phyloP scores from a whole-genome alignment of 1,140 invertebrate genomes.

The Meloidogyne floridensis region DNA sequence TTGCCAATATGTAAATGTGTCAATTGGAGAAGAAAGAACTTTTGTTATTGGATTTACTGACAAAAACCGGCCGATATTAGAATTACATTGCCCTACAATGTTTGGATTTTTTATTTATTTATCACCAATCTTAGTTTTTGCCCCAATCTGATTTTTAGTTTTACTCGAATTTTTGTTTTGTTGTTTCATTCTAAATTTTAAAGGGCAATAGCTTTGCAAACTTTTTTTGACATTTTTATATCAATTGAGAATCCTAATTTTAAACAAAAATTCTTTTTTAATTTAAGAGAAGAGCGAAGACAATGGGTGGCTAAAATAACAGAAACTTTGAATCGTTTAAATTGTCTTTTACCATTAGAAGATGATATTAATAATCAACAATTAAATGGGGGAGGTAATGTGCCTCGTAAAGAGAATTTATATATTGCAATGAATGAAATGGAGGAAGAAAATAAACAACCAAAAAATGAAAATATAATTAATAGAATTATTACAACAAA shows the following conservation, averaged over 20 bases:
- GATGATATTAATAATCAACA: not conserved
- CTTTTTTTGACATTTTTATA: no score
- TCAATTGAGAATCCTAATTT: not conserved
- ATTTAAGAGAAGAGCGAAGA: conserved; percentile 22
- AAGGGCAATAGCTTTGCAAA: no score
- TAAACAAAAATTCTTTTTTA: not conserved
- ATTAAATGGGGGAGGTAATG: not conserved
- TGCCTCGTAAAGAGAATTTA: conserved; percentile 5
- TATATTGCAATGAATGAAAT: conserved; percentile 22
- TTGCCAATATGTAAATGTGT: conserved; percentile 31
- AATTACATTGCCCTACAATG: conserved; percentile 30
- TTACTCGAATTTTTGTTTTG: not conserved
- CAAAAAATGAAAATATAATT: not conserved
- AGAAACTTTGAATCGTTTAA: conserved; percentile 18
- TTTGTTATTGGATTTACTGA: conserved; percentile 37
- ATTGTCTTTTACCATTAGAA: conserved; percentile 8
- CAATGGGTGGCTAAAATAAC: conserved; percentile 24
- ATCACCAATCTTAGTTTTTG: no score
- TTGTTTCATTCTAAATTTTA: not conserved
- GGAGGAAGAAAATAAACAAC: conserved; percentile 16
- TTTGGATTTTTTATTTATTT: conserved; percentile 7
- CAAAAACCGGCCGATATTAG: conserved; percentile 23
- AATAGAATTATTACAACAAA: not conserved
- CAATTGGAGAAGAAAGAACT: conserved; percentile 36
- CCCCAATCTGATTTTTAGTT: no score